phyloP scores from a whole-genome alignment of 1,140 invertebrate species.

The Megalonaias nervosa region DNA sequence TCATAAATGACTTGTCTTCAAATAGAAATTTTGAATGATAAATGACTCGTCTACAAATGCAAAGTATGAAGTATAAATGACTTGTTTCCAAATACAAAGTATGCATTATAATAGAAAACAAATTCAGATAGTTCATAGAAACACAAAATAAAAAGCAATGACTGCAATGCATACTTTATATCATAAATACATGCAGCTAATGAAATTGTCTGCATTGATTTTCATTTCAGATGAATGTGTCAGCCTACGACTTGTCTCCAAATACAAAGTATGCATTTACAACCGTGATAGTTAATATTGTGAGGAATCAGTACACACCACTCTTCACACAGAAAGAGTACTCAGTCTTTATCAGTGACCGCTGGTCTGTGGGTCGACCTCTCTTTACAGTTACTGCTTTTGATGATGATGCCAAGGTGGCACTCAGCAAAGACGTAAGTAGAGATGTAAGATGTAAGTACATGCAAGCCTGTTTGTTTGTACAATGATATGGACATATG shows the following conservation, averaged over 20 bases:
- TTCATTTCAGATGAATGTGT: conserved; percentile 44
- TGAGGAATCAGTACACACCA: conserved; percentile 75
- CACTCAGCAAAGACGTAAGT: conserved; percentile 31
- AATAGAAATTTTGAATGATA: too few relatives aligned
- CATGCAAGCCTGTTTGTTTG: neutral
- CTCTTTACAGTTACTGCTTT: conserved; percentile 32
- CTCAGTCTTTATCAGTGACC: conserved; percentile 13
- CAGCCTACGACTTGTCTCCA: conserved; percentile 45
- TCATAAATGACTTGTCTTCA: too few relatives aligned
- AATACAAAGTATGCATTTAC: conserved; percentile 34
- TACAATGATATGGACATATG: neutral
- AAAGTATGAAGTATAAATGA: too few relatives aligned
- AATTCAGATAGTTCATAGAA: too few relatives aligned
- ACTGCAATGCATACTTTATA: too few relatives aligned
- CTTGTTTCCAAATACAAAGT: too few relatives aligned
- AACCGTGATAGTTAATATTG: conserved; percentile 46
- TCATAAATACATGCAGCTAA: too few relatives aligned
- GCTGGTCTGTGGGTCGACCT: conserved; percentile 13
- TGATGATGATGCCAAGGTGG: conserved; percentile 31
- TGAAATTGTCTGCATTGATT: neutral
- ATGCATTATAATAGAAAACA: too few relatives aligned
- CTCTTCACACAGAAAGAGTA: conserved; percentile 22
- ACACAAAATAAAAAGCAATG: too few relatives aligned
- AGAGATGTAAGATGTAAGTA: neutral
- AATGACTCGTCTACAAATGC: too few relatives aligned